These are phyloP conservation scores for Dryobotodes eremita DNA, from an alignment of 2,888 invertebrate genomes.

Conservation along the genomic window DNA sequence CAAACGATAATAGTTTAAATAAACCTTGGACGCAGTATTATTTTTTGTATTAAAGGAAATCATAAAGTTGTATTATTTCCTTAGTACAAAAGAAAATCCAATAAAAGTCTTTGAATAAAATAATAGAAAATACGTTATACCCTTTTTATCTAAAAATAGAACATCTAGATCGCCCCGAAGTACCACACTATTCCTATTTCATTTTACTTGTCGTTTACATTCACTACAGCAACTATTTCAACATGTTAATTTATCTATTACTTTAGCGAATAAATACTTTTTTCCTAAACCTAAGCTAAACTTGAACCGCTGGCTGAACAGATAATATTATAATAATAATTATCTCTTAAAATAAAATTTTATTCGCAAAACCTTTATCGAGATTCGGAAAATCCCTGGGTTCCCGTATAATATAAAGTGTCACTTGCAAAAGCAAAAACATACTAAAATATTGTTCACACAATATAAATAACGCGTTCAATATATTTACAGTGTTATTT, in stretches of 20 bases:
- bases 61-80: too few relatives aligned
- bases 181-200: neutral
- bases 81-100: neutral
- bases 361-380: neutral
- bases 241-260: neutral
- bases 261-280: neutral
- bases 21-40: neutral
- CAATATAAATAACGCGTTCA: constrained; percentile 1
- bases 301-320: neutral
- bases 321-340: too few relatives aligned
- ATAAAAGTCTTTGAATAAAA: neutral
- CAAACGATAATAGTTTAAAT: neutral
- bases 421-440: constrained; percentile 3
- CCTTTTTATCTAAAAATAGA: neutral
- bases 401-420: neutral
- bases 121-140: neutral
- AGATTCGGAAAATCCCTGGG: neutral
- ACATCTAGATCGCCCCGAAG: neutral
- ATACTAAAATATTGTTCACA: neutral
- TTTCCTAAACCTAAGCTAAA: too few relatives aligned
- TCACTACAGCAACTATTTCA: neutral
- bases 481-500: constrained; percentile 12
- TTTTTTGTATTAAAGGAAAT: too few relatives aligned
- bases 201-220: too few relatives aligned
- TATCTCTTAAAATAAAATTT: neutral